These are phyloP conservation scores for Ennomos fuscantarius DNA, from an alignment of 2,888 invertebrate genomes.

Conservation along the genomic window DNA sequence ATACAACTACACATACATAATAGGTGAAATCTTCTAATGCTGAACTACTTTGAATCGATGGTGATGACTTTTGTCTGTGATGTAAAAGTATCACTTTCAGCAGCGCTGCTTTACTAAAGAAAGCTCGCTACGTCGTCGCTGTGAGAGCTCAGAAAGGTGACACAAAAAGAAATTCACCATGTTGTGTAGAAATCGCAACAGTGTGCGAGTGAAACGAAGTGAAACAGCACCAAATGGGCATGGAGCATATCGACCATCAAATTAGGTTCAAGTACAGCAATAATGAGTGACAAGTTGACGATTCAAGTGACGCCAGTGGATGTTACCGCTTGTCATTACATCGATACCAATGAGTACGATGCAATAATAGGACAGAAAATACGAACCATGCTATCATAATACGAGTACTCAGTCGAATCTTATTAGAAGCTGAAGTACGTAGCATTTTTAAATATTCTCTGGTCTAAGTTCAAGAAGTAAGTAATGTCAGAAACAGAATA, in stretches of 20 bases:
- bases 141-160: slow-evolving; percentile 48
- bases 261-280: slow-evolving; percentile 69
- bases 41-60: slow-evolving; percentile 12
- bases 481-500: neutral
- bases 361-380: slow-evolving; percentile 7
- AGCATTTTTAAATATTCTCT: neutral
- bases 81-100: slow-evolving; percentile 11
- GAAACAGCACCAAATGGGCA: slow-evolving; percentile 73
- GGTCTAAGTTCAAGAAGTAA: neutral
- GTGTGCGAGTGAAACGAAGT: slow-evolving; percentile 71
- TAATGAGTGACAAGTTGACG: slow-evolving; percentile 49
- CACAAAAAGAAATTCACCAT: slow-evolving; percentile 63
- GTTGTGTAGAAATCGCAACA: slow-evolving; percentile 67
- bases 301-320: slow-evolving; percentile 18
- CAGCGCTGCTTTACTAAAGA: slow-evolving; percentile 23
- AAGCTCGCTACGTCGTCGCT: slow-evolving; percentile 27
- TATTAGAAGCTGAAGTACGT: too few species aligned
- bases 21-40: slow-evolving; percentile 5
- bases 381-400: too few species aligned
- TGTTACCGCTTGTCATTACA: slow-evolving; percentile 40
- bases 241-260: slow-evolving; percentile 78
- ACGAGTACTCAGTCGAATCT: too few species aligned
- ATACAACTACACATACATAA: too few species aligned
- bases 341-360: slow-evolving; percentile 26
- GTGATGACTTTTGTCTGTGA: slow-evolving; percentile 17